Conservation (phyloP, 2,888 invertebrate species). For the Microctonus brassicae region DNA sequence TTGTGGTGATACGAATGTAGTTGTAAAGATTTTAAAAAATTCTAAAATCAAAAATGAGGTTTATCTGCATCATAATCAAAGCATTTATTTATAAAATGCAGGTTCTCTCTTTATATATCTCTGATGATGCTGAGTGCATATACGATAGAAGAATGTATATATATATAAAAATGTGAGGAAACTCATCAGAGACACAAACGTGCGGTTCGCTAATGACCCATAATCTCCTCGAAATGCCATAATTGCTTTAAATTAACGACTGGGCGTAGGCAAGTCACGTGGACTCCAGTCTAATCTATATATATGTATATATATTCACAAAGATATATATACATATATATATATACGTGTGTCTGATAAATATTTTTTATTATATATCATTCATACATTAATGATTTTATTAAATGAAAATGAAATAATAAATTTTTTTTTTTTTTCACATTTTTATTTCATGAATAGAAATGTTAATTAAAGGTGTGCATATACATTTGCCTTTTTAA, state of each 20-base stretch:
- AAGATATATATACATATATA: not conserved
- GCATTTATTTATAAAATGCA: not conserved
- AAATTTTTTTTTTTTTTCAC: no score
- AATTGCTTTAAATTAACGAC: conserved; percentile 47
- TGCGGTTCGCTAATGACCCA: conserved; percentile 62
- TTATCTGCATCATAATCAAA: conserved; percentile 12
- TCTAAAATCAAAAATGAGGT: conserved; percentile 19
- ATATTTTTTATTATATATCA: conserved; percentile 2
- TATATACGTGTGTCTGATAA: not conserved
- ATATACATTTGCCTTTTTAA: not conserved
- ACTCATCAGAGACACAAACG: conserved; percentile 62
- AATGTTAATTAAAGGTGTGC: not conserved
- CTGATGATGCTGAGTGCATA: conserved; percentile 40
- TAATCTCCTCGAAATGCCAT: conserved; percentile 63
- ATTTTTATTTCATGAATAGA: no score
- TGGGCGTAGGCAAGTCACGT: conserved; percentile 35
- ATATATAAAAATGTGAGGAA: conserved; percentile 9
- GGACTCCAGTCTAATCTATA: conserved; percentile 1
- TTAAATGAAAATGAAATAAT: no score
- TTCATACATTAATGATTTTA: no score
- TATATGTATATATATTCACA: not conserved
- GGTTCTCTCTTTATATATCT: not conserved
- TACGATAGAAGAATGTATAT: not conserved
- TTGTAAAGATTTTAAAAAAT: conserved; percentile 32
- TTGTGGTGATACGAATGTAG: not conserved